These are phyloP conservation scores for Aphidius colemani DNA, from an alignment of 2,888 invertebrate genomes.

Conservation along the genomic window DNA sequence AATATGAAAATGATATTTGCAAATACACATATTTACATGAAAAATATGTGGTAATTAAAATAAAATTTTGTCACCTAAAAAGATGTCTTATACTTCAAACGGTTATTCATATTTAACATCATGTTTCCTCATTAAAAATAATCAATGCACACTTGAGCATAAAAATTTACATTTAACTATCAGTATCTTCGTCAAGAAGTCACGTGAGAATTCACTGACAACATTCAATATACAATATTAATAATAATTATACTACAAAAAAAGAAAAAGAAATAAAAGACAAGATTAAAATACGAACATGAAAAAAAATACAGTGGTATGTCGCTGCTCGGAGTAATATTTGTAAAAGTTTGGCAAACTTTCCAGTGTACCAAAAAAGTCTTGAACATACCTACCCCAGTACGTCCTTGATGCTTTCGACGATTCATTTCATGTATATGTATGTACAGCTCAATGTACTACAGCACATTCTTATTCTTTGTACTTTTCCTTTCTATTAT, in stretches of 20 bases:
- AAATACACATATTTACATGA: too few relatives aligned
- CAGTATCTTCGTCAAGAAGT: background rate
- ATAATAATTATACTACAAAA: background rate
- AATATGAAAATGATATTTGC: too few relatives aligned
- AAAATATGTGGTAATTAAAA: too few relatives aligned
- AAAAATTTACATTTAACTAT: background rate
- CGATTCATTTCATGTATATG: constrained; percentile 11
- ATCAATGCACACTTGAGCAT: constrained; percentile 13
- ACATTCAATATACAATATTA: background rate
- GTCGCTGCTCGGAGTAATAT: constrained; percentile 18
- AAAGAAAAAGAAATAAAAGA: background rate
- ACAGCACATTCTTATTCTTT: constrained; percentile 11
- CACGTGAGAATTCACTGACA: background rate
- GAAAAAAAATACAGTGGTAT: constrained; percentile 17
- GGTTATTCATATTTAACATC: too few relatives aligned
- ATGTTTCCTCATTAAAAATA: constrained; percentile 18
- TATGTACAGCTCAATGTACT: background rate
- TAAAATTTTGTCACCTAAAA: too few relatives aligned
- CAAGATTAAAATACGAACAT: constrained; percentile 5
- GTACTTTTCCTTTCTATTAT: constrained; percentile 29
- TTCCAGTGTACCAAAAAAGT: constrained; percentile 20
- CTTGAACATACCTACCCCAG: constrained; percentile 12
- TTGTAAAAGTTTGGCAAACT: constrained; percentile 29
- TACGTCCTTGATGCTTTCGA: constrained; percentile 15
- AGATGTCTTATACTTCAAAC: too few relatives aligned